Conservation (phyloP, 2,797 vertebrate genomes). For the Pseudochirops cupreus region DNA sequence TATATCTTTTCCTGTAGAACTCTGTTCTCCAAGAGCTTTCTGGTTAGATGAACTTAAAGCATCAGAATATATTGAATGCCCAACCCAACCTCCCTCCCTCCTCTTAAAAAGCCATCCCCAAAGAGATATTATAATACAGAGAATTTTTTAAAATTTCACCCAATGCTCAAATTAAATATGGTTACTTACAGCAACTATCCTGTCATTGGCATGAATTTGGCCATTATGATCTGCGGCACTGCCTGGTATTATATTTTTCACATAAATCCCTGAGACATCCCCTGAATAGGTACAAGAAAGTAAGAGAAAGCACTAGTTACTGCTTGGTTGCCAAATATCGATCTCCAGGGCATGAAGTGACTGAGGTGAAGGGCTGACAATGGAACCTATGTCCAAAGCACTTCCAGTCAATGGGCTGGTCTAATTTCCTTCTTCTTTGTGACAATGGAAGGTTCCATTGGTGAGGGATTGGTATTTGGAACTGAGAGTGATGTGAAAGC, state of each 20-base stretch:
- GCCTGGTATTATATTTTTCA: conserved; percentile 94
- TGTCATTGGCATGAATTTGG: conserved; percentile 93
- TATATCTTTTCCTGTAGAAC: neutral
- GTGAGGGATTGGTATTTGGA: neutral
- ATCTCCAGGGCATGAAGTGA: conserved; percentile 71
- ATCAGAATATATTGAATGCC: conserved; percentile 20
- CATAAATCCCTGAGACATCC: conserved; percentile 95
- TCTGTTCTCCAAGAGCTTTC: neutral
- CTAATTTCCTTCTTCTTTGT: neutral
- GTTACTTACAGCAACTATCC: conserved; percentile 93
- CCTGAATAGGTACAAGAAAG: conserved; percentile 68
- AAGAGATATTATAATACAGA: conserved; percentile 5
- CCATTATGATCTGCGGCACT: conserved; percentile 95
- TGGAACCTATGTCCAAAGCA: too few relatives aligned
- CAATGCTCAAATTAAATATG: neutral
- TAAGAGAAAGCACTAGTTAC: conserved; percentile 69
- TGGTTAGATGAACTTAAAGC: conserved; percentile 8
- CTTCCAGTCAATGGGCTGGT: neutral
- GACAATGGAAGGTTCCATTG: neutral
- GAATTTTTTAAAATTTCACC: conserved; percentile 4
- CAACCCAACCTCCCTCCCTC: neutral
- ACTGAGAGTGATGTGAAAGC: neutral
- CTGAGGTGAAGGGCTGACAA: conserved; percentile 53
- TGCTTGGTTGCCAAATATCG: conserved; percentile 69
- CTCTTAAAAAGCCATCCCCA: conserved; percentile 1